These are phyloP conservation scores for Butorides virescens DNA, from an alignment of 2,113 vertebrate species.

Conservation along the genomic window DNA sequence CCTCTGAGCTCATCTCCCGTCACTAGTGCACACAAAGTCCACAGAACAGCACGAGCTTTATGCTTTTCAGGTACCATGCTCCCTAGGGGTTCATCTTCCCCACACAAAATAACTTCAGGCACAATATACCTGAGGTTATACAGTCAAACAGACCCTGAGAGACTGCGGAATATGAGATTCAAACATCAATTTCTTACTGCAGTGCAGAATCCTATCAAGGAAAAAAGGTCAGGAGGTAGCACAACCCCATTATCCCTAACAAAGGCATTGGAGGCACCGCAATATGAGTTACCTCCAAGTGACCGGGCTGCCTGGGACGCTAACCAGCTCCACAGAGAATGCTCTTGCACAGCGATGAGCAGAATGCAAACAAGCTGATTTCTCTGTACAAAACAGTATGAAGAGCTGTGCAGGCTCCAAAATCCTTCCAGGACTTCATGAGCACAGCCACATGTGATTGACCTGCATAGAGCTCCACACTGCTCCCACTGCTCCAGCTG, in stretches of 20 bases:
- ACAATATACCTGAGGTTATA: neutral
- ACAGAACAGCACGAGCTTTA: neutral
- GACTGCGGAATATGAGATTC: neutral
- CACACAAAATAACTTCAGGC: neutral
- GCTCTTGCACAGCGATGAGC: neutral
- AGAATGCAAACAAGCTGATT: neutral
- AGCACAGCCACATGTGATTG: neutral
- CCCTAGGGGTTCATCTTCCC: neutral
- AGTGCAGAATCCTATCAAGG: neutral
- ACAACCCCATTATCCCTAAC: neutral
- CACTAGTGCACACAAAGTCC: rapidly evolving
- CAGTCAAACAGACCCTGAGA: neutral
- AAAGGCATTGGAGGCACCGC: neutral
- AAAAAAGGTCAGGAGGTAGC: neutral
- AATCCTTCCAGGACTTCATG: neutral
- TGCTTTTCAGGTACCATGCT: neutral
- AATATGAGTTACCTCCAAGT: neutral
- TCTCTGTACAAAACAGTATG: neutral
- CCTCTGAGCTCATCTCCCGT: neutral
- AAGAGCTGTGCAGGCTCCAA: neutral
- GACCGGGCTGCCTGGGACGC: too few relatives aligned
- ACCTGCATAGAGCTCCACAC: neutral
- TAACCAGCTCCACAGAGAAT: neutral
- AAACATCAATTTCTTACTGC: neutral
- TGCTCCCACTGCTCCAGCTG: neutral